Base-by-base conservation (phyloP, 2,888 invertebrate species). In the Scrobipalpa costella region DNA sequence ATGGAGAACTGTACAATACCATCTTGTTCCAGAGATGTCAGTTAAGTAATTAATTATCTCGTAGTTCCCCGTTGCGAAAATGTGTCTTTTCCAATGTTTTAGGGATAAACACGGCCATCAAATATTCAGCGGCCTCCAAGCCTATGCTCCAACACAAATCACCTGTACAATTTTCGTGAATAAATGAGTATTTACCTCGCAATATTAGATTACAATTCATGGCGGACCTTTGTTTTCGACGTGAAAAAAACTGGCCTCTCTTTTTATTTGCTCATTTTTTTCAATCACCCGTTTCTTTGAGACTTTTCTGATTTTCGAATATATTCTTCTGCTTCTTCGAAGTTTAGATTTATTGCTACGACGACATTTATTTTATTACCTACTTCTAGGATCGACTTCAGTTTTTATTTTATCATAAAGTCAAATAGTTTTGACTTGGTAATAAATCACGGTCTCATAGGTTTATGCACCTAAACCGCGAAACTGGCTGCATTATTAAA, bases 121-220 rank as follows among this genome's bases (percentile, higher is more conserved):
- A 44, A 44, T n/a, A 44, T 44, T 44, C 44, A 44, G 13, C 34
- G 11, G 40, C 11, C 13, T 7, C 40, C 3, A 40, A 40, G 40
- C 40, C 40, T 40, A 11, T n/a, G 40, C n/a, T n/a, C 40, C 15
- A 15, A 44, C 44, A 44, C n/a, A 44, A n/a, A 44, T 44, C 44
- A 44, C 7, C 44, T 44, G 40, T 44, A 44, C 44, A 44, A n/a
- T n/a, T 44, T n/a, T 44, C 44, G 40, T 40, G n/a, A 40, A 40
- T 40, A 40, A 40, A 40, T 40, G n/a, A 40, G 40, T 44, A 44
- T n/a, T 1, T 44, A 44, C 44, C 3, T n/a, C 7, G n/a, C n/a
- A 15, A 15, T 44, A 44, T 44, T 44, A 44, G n/a, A 44, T 44
- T 44, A n/a, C n/a, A 44, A 44, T n/a, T 15, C n/a, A 9, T n/a